A percentile compares a stretch with the other conserved stretches of the same genome.
phyloP scores from a whole-genome alignment of 2,113 vertebrate species.

The Raja brachyura region DNA sequence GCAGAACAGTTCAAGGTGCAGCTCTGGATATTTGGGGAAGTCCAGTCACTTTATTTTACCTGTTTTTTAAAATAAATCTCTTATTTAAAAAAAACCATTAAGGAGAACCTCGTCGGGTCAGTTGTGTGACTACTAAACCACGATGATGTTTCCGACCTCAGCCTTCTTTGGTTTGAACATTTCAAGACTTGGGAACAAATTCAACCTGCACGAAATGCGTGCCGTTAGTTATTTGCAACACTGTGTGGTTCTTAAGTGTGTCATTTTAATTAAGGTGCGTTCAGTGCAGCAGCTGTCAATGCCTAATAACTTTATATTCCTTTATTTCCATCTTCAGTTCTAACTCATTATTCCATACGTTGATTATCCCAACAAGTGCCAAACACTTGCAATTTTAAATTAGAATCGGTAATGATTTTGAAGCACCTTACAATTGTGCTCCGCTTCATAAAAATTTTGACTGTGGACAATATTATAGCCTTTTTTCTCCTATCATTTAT shows the following conservation, averaged over 20 bases:
- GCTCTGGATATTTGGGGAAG: not conserved
- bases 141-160: not conserved
- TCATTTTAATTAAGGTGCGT: not conserved
- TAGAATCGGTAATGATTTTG: not conserved
- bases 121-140: not conserved
- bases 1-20: not conserved
- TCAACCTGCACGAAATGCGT: not conserved
- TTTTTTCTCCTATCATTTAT: not conserved
- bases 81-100: not conserved
- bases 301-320: not conserved
- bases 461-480: not conserved
- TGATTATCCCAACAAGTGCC: too few species aligned
- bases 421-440: not conserved
- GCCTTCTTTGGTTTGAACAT: not conserved
- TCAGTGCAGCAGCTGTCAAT: not conserved
- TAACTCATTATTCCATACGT: not conserved
- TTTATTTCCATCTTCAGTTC: not conserved
- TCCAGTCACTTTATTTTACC: too few species aligned
- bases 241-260: not conserved
- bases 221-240: not conserved
- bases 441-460: not conserved
- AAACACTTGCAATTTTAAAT: not conserved
- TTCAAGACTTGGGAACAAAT: not conserved
- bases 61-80: not conserved
- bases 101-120: not conserved